Evolutionary conservation across 2,797 vertebrate genomes (phyloP), one percentile per base, ranked within the genome.

Genomic region (Cygnus olor): DNA sequence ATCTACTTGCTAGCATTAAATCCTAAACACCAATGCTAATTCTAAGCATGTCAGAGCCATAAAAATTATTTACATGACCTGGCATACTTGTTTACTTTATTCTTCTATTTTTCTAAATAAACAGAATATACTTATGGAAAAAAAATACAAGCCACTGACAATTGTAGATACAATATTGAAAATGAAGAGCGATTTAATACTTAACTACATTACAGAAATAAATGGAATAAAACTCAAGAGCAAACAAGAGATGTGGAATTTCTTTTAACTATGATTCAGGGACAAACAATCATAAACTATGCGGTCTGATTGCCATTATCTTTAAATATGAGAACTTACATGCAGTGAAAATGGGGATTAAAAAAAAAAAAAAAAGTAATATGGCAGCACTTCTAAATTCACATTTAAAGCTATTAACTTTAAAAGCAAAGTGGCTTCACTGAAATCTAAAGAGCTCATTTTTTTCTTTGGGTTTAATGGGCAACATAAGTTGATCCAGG

Each of bases 1-100:
- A 84, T 74, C 34, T 45, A 32, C 17, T 90, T 88, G 30, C 65
- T 64, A 88, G 60, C 81, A 61, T 96, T 80, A 91, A 93, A 85
- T 82, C 53, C 83, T 80, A 68, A 80, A 69, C 12, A 68, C 5
- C 47, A 94, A 79, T 53, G 45, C 40, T 91, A 70, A 76, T 92
- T 78, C 76, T 74, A 76, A 90, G 76, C 11, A 90, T 44, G 18
- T 45, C 72, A 86, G 12, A 82, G 42, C 16, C 32, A 77, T 73
- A 36, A 80, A 93, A 94, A 80, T 32, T 92, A 80, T 42, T 78
- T 90, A 74, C n/a, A 42, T 74, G 20, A 73, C 36, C 27, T 42
- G 22, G 21, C 10, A 80, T 53, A 44, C 27, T 63, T 91, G 32
- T 32, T 76, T 70, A 63, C 32, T 56, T 85, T 53, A 8, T 79